A percentile compares a stretch with the other conserved stretches of the same genome.
phyloP scores from a whole-genome alignment of 2,888 invertebrate genomes.

The Xylota sylvarum region DNA sequence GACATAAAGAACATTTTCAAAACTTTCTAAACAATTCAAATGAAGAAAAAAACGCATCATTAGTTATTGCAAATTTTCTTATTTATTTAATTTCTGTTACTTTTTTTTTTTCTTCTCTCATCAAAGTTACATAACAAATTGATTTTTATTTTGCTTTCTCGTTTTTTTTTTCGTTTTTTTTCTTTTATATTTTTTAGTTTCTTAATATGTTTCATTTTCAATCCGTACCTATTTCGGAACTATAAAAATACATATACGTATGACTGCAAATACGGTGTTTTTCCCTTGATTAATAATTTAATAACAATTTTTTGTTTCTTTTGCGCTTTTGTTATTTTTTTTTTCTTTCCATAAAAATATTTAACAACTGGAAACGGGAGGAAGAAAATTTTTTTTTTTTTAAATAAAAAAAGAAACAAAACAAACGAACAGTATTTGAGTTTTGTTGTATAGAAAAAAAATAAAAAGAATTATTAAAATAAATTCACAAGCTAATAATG shows the following conservation, averaged over 20 bases:
- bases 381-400: constrained; percentile 50
- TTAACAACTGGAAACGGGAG: constrained; percentile 69
- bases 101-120: constrained; percentile 36
- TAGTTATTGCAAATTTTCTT: constrained; percentile 69
- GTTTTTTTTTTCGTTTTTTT: constrained; percentile 33
- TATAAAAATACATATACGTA: constrained; percentile 74
- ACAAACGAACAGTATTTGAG: constrained; percentile 54
- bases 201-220: constrained; percentile 65
- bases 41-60: not conserved
- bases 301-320: constrained; percentile 70
- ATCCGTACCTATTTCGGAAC: constrained; percentile 73
- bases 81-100: constrained; percentile 59
- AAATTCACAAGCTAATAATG: constrained; percentile 71
- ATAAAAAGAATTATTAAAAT: constrained; percentile 63
- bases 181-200: constrained; percentile 37
- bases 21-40: not conserved
- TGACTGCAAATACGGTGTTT: constrained; percentile 72
- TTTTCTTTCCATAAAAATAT: constrained; percentile 65
- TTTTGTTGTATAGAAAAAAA: constrained; percentile 48
- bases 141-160: constrained; percentile 21
- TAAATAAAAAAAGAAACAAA: constrained; percentile 33
- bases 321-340: constrained; percentile 62
- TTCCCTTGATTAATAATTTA: constrained; percentile 72
- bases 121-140: constrained; percentile 64
- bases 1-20: too few relatives aligned